phyloP scores from a whole-genome alignment of 1,140 invertebrate species.

The Drosophila orosa region DNA sequence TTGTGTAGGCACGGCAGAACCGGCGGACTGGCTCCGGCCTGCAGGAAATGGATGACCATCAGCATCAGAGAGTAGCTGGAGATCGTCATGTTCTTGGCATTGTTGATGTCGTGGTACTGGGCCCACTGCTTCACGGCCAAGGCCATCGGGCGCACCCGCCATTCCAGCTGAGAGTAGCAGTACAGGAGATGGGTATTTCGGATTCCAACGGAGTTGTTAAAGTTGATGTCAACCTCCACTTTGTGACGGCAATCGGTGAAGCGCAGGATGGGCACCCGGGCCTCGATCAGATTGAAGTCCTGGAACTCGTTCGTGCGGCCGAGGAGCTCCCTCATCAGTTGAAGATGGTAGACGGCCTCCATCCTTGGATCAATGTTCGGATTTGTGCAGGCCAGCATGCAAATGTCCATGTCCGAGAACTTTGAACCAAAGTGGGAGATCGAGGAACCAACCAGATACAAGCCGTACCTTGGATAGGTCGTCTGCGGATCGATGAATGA shows the following conservation, averaged over 20 bases:
- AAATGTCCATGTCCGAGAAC: conserved; percentile 97
- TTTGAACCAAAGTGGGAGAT: conserved; percentile 97
- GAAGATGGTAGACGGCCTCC: conserved; percentile 77
- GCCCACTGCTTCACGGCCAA: conserved; percentile 98
- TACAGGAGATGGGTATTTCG: conserved; percentile 97
- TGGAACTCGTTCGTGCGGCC: conserved; percentile 85
- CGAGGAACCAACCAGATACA: conserved; percentile 98
- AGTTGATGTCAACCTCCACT: conserved; percentile 97
- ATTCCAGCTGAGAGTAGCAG: conserved; percentile 96
- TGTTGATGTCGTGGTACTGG: conserved; percentile 96
- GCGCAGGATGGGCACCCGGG: conserved; percentile 97
- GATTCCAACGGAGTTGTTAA: conserved; percentile 98
- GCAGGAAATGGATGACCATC: conserved; percentile 98
- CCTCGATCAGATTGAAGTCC: conserved; percentile 92
- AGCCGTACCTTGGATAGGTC: conserved; percentile 90
- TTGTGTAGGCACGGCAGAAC: conserved; percentile 94
- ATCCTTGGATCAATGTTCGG: conserved; percentile 79
- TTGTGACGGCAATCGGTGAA: conserved; percentile 90
- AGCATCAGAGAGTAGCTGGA: conserved; percentile 97
- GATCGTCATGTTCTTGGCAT: conserved; percentile 97
- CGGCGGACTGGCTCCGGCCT: conserved; percentile 92
- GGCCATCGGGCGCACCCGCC: conserved; percentile 96
- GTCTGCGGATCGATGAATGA: conserved; percentile 83
- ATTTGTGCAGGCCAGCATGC: conserved; percentile 92
- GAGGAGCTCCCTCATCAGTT: conserved; percentile 67